Evolutionary conservation across 92 coral and sea anemone species (phyloP).

Genomic region (Porites divaricata): DNA sequence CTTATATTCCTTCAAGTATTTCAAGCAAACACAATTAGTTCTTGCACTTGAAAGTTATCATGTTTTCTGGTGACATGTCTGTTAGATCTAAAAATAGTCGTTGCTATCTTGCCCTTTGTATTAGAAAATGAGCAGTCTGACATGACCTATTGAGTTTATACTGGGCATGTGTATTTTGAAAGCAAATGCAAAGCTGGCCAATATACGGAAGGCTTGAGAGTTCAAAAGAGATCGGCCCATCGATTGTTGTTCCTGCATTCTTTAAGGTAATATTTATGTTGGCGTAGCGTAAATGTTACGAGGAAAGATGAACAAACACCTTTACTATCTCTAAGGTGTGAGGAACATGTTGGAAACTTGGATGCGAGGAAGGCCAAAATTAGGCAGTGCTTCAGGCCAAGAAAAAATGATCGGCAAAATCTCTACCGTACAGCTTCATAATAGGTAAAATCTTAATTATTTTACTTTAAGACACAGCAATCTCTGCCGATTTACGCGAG

Average conservation of each 20-base stretch:
- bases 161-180: slow-evolving; percentile 8
- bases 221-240: slow-evolving; percentile 40
- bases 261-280: slow-evolving; percentile 35
- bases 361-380: background rate
- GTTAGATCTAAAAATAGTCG: slow-evolving; percentile 13
- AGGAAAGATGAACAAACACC: slow-evolving; percentile 2
- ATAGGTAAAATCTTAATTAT: background rate
- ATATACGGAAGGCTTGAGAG: slow-evolving; percentile 16
- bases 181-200: slow-evolving; percentile 31
- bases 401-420: background rate
- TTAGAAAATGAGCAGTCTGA: background rate
- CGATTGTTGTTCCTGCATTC: slow-evolving; percentile 17
- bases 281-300: slow-evolving; percentile 2
- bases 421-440: background rate
- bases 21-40: background rate
- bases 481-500: background rate
- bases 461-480: background rate
- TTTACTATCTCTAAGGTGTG: slow-evolving; percentile 5
- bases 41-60: background rate
- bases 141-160: slow-evolving; percentile 5
- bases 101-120: background rate
- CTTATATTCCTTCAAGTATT: background rate
- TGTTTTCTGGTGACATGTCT: background rate
- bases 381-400: background rate
- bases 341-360: background rate